A percentile compares a stretch with the other conserved stretches of the same genome.
phyloP scores from a whole-genome alignment of 30 jellyfish, hydroid and myxozoan genomes.

The Sanderia malayensis region DNA sequence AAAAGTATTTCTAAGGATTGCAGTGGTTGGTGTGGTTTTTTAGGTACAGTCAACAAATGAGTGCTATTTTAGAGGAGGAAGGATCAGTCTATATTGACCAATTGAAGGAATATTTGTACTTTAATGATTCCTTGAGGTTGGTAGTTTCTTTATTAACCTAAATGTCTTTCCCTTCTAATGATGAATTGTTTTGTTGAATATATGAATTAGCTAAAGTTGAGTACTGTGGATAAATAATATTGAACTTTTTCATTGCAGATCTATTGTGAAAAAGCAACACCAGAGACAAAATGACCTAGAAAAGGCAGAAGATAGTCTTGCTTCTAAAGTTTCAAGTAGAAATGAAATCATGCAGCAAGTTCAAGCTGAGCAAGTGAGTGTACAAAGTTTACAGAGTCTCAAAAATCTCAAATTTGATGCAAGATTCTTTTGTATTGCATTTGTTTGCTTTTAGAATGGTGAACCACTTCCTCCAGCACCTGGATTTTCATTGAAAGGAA shows the following conservation, averaged over 20 bases:
- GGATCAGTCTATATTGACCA: constrained; percentile 85
- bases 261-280: constrained; percentile 81
- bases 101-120: constrained; percentile 77
- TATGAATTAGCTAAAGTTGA: not conserved
- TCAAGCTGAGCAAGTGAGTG: constrained; percentile 42
- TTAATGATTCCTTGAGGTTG: constrained; percentile 85
- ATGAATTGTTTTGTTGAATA: not conserved
- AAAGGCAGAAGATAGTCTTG: constrained; percentile 76
- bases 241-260: constrained; percentile 42
- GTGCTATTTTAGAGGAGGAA: constrained; percentile 76
- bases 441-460: constrained; percentile 44
- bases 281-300: constrained; percentile 81
- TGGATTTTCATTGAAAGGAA: constrained; percentile 84
- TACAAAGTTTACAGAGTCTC: not conserved
- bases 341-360: constrained; percentile 66
- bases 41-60: constrained; percentile 62
- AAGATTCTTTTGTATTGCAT: too few relatives aligned
- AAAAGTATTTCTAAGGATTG: too few relatives aligned
- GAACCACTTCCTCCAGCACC: constrained; percentile 55
- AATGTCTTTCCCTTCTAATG: not conserved
- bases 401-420: not conserved
- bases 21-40: too few relatives aligned
- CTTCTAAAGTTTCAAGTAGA: constrained; percentile 63
- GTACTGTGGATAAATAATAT: not conserved
- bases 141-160: too few relatives aligned